These are phyloP conservation scores for Centruroides sculpturatus DNA, from an alignment of 1,140 invertebrate species.

Conservation along the genomic window DNA sequence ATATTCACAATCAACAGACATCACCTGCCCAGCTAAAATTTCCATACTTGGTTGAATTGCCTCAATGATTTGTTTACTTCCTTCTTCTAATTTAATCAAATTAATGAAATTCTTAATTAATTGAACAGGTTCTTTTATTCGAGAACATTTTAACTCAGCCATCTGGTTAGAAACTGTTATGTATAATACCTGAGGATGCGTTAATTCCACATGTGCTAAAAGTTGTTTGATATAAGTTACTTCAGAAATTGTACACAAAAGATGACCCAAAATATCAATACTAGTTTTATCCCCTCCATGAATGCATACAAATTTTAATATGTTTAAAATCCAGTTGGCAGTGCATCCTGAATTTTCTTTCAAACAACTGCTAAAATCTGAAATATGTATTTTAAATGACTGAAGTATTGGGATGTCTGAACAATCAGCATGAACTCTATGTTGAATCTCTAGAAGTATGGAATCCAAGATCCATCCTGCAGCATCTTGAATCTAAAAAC, in stretches of 20 bases:
- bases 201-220: constrained; percentile 8
- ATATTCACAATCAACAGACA: constrained; percentile 3
- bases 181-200: constrained; percentile 10
- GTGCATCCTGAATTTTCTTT: constrained; percentile 6
- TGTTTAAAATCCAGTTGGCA: constrained; percentile 18
- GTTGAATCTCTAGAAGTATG: constrained; percentile 20
- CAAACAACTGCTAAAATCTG: constrained; percentile 8
- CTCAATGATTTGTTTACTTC: constrained; percentile 2
- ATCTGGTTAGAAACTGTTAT: constrained; percentile 11
- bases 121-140: constrained; percentile 10
- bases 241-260: constrained; percentile 9
- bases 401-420: constrained; percentile 16
- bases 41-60: constrained; percentile 1
- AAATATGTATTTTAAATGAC: constrained; percentile 12
- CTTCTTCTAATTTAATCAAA: constrained; percentile 10
- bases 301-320: constrained; percentile 17
- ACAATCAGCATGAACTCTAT: constrained; percentile 12
- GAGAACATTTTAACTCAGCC: constrained; percentile 13
- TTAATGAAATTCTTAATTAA: constrained; percentile 14
- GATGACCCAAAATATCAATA: constrained; percentile 11
- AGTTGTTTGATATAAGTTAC: background rate
- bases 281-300: constrained; percentile 17
- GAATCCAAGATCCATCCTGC: constrained; percentile 18
- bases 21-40: background rate
- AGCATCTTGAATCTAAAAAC: constrained; percentile 5